Conservation (phyloP, 2,888 invertebrate genomes). For the Drosophila lacicola region DNA sequence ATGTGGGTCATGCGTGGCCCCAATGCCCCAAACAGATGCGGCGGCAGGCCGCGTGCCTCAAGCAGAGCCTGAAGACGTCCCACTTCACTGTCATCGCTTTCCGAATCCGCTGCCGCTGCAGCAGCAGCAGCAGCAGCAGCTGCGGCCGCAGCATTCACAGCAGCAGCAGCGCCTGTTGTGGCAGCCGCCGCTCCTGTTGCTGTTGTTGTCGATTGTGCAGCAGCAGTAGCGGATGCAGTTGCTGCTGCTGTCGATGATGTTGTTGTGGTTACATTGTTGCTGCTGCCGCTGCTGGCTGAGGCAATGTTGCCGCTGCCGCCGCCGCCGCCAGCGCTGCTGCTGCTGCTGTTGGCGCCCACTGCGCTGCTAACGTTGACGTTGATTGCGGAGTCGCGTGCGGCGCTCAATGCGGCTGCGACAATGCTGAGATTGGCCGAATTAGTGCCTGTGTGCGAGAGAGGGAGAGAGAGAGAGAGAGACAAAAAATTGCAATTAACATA, state of each 20-base stretch:
- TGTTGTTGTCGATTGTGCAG: conserved; percentile 34
- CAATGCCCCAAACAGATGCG: conserved; percentile 97
- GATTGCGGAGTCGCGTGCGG: conserved; percentile 57
- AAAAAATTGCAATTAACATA: conserved; percentile 12
- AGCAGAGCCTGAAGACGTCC: conserved; percentile 97
- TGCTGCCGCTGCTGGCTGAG: conserved; percentile 36
- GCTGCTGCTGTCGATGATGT: conserved; percentile 21
- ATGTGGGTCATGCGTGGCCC: conserved; percentile 98
- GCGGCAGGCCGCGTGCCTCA: conserved; percentile 97
- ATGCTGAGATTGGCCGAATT: conserved; percentile 71
- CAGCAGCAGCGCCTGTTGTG: conserved; percentile 75
- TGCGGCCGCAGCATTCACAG: conserved; percentile 57
- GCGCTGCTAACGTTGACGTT: conserved; percentile 62
- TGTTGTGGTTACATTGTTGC: conserved; percentile 39
- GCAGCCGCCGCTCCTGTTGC: conserved; percentile 68
- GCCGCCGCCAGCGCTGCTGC: conserved; percentile 48
- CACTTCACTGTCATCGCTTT: conserved; percentile 97
- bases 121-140: conserved; percentile 62
- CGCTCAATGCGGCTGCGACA: conserved; percentile 75
- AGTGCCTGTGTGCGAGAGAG: conserved; percentile 38
- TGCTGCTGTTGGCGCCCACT: conserved; percentile 71
- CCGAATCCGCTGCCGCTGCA: conserved; percentile 86
- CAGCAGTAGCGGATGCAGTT: conserved; percentile 13
- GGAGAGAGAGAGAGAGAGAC: neutral
- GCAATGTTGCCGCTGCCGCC: conserved; percentile 45